Evolutionary conservation across 2,888 invertebrate genomes (phyloP), one percentile per base, ranked within the genome.

Genomic region (Luperina testacea): DNA sequence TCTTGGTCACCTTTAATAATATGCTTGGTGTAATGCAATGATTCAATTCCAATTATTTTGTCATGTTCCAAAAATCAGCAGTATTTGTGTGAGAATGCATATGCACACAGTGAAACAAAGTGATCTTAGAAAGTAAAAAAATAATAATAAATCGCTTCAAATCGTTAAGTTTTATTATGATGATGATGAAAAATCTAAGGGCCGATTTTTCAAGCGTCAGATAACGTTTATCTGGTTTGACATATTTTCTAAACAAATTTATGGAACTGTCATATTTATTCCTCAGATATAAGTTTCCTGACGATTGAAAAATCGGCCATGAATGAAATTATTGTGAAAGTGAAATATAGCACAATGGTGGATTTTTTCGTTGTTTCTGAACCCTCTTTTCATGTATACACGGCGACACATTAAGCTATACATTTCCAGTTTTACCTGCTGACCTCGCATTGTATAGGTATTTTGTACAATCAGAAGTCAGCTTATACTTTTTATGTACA

Each of bases 1-100:
- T 82, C 80, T 82, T 75, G 82, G 17, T 68, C 38, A 17, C 59
- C 20, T 74, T 68, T 13, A 11, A 42, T 24, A 15, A 51, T 68
- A 42, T 42, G 63, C 2, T 65, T n/a, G 15, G 7, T 69, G 45
- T 15, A 48, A 51, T 63, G 45, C 27, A 1, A n/a, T n/a, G 17
- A 48, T 27, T 38, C 1, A 38, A 57, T 38, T 48, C 0, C 2
- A 73, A 64, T 82, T 69, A 68, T 65, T 59, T 51, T 67, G 59
- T 20, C 0, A 32, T 59, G 20, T 67, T 42, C 20, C n/a, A 72
- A 45, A 80, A 81, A 59, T 32, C 17, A 27, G n/a, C 42, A 51
- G 32, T 68, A 15, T 42, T n/a, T 53, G 9, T 59, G 42, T 24
- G 32, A 59, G 11, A 32, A 53, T 53, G n/a, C n/a, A 2, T 38